phyloP scores from a whole-genome alignment of 1,140 invertebrate genomes.

The Argopecten irradians region DNA sequence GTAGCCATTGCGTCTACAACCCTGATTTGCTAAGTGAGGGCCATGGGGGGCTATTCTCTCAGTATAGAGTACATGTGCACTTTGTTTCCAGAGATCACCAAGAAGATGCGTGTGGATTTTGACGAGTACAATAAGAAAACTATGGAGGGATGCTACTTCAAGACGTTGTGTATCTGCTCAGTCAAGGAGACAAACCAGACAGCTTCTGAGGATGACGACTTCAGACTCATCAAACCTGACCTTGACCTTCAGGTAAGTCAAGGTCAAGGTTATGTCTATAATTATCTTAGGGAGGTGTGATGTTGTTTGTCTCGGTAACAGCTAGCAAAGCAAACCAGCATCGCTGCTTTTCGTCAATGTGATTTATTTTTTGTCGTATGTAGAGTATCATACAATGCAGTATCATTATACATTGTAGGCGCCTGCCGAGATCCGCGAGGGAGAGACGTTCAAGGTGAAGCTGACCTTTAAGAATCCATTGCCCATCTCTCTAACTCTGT shows the following conservation, averaged over 20 bases:
- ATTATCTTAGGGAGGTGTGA: too few relatives aligned
- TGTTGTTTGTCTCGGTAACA: too few relatives aligned
- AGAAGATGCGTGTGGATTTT: neutral
- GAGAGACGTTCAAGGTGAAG: constrained; percentile 82
- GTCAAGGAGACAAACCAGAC: neutral
- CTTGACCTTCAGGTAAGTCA: neutral
- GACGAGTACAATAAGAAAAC: neutral
- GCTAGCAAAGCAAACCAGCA: too few relatives aligned
- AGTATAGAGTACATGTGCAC: neutral
- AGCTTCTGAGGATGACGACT: neutral
- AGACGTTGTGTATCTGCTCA: neutral
- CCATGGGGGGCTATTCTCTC: too few relatives aligned
- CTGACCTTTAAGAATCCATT: constrained; percentile 90
- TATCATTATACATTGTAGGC: constrained; percentile 51
- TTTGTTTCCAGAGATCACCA: neutral
- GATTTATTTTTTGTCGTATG: too few relatives aligned
- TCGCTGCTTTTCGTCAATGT: too few relatives aligned
- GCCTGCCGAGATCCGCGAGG: constrained; percentile 81
- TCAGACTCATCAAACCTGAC: constrained; percentile 4
- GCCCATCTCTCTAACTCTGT: constrained; percentile 85
- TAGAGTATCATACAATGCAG: neutral
- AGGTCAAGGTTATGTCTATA: too few relatives aligned
- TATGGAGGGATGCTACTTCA: neutral
- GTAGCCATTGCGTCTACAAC: too few relatives aligned
- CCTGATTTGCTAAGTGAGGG: too few relatives aligned